These are phyloP conservation scores for Nothoprocta perdicaria DNA, from an alignment of 2,113 vertebrate genomes.

Conservation along the genomic window DNA sequence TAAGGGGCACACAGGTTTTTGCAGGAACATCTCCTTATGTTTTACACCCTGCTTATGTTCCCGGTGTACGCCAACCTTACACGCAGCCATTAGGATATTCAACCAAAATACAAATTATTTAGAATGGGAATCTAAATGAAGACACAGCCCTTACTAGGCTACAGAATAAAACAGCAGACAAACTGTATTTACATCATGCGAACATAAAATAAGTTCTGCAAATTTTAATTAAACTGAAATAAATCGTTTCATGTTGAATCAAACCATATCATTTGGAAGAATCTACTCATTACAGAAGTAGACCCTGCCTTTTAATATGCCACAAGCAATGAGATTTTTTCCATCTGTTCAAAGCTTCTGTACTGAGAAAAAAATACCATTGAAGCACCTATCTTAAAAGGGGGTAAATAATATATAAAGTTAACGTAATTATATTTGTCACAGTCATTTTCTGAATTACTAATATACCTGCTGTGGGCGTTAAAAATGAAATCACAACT, in stretches of 20 bases:
- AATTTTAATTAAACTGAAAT: background rate
- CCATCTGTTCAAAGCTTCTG: background rate
- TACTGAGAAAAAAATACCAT: background rate
- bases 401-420: background rate
- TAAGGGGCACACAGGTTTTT: background rate
- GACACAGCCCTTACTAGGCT: background rate
- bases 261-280: background rate
- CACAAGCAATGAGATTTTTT: background rate
- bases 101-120: background rate
- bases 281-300: fast-evolving
- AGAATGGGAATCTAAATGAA: background rate
- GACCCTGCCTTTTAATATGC: background rate
- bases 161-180: background rate
- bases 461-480: background rate
- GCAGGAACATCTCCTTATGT: background rate
- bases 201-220: background rate
- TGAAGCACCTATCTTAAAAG: background rate
- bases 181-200: background rate
- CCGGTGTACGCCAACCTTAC: background rate
- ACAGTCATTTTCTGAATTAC: background rate
- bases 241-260: background rate
- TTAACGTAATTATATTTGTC: background rate
- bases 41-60: background rate
- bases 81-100: background rate
- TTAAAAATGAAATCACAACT: background rate